Evolutionary conservation across 2,888 invertebrate genomes (phyloP).

Genomic region (Sabellastarte sp.): DNA sequence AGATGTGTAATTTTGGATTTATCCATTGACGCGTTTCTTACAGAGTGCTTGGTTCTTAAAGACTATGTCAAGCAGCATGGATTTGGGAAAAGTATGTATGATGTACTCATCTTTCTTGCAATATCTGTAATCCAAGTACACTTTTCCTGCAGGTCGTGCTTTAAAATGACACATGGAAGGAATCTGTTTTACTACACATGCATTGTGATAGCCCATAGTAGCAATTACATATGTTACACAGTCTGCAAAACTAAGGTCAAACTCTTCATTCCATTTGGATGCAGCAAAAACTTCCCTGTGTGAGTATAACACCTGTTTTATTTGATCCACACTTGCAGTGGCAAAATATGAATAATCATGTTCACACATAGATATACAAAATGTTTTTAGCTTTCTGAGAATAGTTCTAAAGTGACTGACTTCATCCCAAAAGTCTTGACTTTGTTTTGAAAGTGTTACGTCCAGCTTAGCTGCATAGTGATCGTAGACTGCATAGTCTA

Average conservation of each 20-base stretch:
- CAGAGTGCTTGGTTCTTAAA: too few relatives aligned
- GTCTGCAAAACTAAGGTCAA: not conserved
- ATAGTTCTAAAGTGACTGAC: not conserved
- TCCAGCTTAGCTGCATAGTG: not conserved
- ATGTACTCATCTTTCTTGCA: too few relatives aligned
- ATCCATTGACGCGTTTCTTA: too few relatives aligned
- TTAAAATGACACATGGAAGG: too few relatives aligned
- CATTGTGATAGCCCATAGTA: not conserved
- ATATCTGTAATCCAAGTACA: too few relatives aligned
- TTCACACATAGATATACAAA: conserved; percentile 1
- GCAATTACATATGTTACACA: not conserved
- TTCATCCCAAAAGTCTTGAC: not conserved
- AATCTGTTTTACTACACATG: not conserved
- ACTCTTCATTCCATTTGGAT: not conserved
- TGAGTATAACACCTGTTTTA: not conserved
- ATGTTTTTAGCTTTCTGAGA: not conserved
- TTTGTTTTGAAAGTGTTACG: not conserved
- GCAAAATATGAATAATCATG: too few relatives aligned
- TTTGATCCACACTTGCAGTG: not conserved
- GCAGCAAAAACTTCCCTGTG: not conserved
- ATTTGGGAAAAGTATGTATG: too few relatives aligned
- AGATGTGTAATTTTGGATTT: too few relatives aligned
- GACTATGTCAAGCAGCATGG: too few relatives aligned
- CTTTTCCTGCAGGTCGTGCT: too few relatives aligned
- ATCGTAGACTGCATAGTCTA: not conserved